These are phyloP conservation scores for Conger conger DNA, from an alignment of 2,113 vertebrate genomes.

Conservation along the genomic window DNA sequence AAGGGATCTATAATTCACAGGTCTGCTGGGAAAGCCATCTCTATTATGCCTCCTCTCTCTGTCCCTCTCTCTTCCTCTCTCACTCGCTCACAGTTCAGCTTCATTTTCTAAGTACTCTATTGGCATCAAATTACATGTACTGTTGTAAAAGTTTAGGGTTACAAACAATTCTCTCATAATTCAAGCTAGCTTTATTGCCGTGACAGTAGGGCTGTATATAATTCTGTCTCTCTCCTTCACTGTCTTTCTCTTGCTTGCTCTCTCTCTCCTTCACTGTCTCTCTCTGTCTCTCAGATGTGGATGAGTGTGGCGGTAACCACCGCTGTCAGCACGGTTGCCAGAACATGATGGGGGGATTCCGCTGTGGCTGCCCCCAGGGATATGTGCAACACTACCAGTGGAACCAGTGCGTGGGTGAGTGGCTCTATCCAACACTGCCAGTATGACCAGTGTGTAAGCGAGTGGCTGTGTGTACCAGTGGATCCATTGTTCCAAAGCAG, in stretches of 20 bases:
- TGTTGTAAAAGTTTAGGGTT: too few species aligned
- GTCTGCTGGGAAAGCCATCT: neutral
- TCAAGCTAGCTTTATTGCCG: too few species aligned
- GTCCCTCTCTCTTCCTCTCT: neutral
- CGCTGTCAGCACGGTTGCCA: slow-evolving; percentile 90
- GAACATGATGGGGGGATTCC: slow-evolving; percentile 88
- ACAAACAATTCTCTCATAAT: too few species aligned
- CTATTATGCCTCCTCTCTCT: neutral
- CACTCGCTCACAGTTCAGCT: neutral
- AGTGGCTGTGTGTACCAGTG: slow-evolving; percentile 82
- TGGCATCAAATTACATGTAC: neutral
- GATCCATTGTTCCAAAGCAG: slow-evolving; percentile 72
- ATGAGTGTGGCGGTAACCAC: slow-evolving; percentile 86
- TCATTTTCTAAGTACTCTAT: neutral
- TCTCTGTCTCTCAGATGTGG: slow-evolving; percentile 72
- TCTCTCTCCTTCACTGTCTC: neutral
- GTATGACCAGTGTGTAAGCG: slow-evolving; percentile 96
- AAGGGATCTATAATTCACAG: neutral
- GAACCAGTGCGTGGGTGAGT: slow-evolving; percentile 94
- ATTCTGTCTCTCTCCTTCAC: neutral
- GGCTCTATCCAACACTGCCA: slow-evolving; percentile 83
- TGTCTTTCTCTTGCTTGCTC: neutral
- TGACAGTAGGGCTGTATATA: neutral
- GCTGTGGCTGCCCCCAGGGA: slow-evolving; percentile 88
- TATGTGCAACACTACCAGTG: slow-evolving; percentile 94